Base-by-base conservation (phyloP, 2,797 vertebrate species). In the Sciaenops ocellatus region DNA sequence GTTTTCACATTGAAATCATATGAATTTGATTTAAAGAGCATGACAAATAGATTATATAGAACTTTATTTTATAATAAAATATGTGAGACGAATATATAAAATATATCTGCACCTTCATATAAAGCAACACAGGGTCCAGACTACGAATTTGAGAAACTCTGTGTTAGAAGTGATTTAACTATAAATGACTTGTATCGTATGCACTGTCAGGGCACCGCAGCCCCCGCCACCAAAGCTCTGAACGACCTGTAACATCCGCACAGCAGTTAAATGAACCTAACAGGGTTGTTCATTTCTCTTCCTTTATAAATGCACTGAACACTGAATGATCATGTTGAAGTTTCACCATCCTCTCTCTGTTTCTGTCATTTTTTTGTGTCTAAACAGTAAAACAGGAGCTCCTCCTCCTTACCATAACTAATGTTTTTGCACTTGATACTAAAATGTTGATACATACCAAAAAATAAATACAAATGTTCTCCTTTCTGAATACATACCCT, bases 381-480 rank as follows among this genome's bases (percentile, higher is more conserved):
- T 64, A 13, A 71, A 80, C 38, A 59, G 24, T 66, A 16, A 60
- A 77, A 56, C 18, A 47, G 22, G n/a, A 69, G 8, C 28, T 60
- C 57, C 1, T 59, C 18, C 26, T 72, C 42, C 28, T 80, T 34
- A 63, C 9, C 59, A 69, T 61, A 60, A 84, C 20, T 20, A 17
- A 67, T 50, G 57, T 75, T 89, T 59, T 70, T 77, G 76, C 73
- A 90, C 79, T 85, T 82, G 54, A 77, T 79, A 59, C 38, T 62
- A 30, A 71, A 72, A 68, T 73, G 42, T 76, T 80, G 16, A 76
- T 65, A 52, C 41, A 81, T 63, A 88, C 79, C 60, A 83, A 83
- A 85, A 70, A 80, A 77, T 34, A 60, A 34, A 44, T 69, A 57
- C 3, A 22, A 17, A 54, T 59, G 8, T 62, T 44, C 24, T 76